These are phyloP conservation scores for Colletes collaris DNA, from an alignment of 2,888 invertebrate species.

Conservation along the genomic window DNA sequence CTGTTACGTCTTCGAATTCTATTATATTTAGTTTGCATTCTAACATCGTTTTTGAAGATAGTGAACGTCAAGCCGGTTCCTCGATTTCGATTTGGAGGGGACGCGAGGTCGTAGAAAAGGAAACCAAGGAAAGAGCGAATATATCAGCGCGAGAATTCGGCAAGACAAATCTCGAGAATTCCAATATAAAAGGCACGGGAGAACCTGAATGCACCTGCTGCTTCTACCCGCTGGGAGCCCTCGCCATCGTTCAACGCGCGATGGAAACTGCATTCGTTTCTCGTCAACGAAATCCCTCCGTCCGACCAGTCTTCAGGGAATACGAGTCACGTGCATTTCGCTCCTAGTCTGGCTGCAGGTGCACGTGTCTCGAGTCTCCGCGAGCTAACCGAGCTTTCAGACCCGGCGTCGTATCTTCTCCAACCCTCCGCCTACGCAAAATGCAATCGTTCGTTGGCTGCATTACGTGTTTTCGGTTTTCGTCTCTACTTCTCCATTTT, in stretches of 20 bases:
- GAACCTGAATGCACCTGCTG: constrained; percentile 58
- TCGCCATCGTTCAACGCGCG: constrained; percentile 25
- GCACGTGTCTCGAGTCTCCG: constrained; percentile 22
- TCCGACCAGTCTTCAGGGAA: constrained; percentile 40
- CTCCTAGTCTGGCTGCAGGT: constrained; percentile 37
- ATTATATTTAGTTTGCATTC: no score
- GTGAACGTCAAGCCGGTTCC: background rate
- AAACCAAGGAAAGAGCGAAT: constrained; percentile 22
- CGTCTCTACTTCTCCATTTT: background rate
- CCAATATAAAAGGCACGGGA: constrained; percentile 63
- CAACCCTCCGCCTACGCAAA: background rate
- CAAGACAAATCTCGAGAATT: constrained; percentile 68
- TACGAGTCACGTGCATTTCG: constrained; percentile 35
- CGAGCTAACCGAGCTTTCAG: background rate
- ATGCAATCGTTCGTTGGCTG: constrained; percentile 12
- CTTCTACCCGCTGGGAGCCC: constrained; percentile 30
- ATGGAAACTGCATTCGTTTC: constrained; percentile 52
- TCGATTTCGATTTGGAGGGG: constrained; percentile 20
- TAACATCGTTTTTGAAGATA: no score
- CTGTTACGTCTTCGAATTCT: no score
- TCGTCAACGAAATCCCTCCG: constrained; percentile 45
- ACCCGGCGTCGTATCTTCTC: background rate
- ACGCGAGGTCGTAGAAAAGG: background rate
- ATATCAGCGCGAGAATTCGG: constrained; percentile 47
- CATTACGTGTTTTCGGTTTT: background rate